Evolutionary conservation across 2,113 vertebrate species (phyloP), one percentile per base, ranked within the genome.

Genomic region (Sorex fumeus): DNA sequence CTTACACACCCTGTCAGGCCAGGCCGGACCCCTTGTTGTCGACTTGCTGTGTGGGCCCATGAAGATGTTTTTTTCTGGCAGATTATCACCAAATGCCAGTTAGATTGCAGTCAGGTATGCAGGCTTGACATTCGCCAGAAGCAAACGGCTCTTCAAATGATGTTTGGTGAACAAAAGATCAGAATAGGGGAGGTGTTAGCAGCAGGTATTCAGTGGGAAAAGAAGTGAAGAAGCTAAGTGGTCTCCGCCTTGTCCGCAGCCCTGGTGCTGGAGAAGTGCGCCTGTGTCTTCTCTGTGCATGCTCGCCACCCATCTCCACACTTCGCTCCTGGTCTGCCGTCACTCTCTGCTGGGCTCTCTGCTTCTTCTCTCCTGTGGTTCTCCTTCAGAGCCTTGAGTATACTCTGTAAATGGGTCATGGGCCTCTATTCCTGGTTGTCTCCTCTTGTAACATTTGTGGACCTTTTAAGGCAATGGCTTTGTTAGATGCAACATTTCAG

Each of bases 61-160:
- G 60, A 79, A 75, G 76, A 66, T 86, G 19, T 60, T 67, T 69
- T 69, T 62, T 79, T 91, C 70, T 88, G n/a, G 12, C 79, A 60
- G 21, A 7, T 50, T 75, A n/a, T 83, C 75, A n/a, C 32, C 19
- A 78, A 43, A 69, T 93, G 12, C 7, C n/a, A 62, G 6, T 70
- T 40, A 88, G 90, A 36, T 34, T 72, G 62, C n/a, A 84, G 0
- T 79, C 1, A 80, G 13, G 30, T 71, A 40, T 18, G 1, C 32
- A 36, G 27, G 47, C 9, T 53, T 93, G 90, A 57, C 75, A 36
- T 62, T 81, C 94, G 72, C 16, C 40, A 45, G 76, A 69, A 78
- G 3, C 57, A 79, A 84, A 85, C 23, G 18, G 57, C 4, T 60
- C 57, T 60, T 60, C 18, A 7, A 23, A 60, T 60, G 1, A 60